These are phyloP conservation scores for Amphiprion ocellaris DNA, from an alignment of 2,113 vertebrate species.

Conservation along the genomic window DNA sequence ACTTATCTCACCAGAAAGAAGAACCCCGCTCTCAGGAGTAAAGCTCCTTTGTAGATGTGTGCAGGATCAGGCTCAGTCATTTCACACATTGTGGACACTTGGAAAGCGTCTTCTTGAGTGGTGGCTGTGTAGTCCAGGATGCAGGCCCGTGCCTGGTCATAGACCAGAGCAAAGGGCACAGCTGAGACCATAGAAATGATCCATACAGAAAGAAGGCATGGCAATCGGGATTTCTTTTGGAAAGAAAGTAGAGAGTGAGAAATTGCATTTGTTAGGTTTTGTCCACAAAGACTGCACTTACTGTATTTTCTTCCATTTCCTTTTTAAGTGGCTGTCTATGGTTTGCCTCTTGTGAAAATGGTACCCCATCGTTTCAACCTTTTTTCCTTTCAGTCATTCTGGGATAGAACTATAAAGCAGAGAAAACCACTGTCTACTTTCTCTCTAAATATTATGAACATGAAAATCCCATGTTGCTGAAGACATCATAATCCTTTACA, in stretches of 20 bases:
- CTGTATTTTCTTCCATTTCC: neutral
- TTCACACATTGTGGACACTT: constrained; percentile 85
- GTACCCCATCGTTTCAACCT: too few relatives aligned
- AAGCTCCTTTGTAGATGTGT: constrained; percentile 80
- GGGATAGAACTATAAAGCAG: too few relatives aligned
- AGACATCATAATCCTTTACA: too few relatives aligned
- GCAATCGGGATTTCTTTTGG: constrained; percentile 74
- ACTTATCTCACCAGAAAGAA: constrained; percentile 78
- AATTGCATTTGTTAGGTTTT: constrained; percentile 1
- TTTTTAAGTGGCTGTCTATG: neutral
- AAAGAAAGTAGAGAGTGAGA: neutral
- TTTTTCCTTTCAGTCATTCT: too few relatives aligned
- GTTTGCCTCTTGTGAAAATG: too few relatives aligned
- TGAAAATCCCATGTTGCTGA: too few relatives aligned
- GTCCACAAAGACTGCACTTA: neutral
- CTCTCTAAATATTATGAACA: too few relatives aligned
- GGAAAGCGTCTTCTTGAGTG: constrained; percentile 74
- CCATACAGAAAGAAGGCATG: constrained; percentile 80
- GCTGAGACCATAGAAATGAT: constrained; percentile 78
- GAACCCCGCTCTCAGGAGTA: constrained; percentile 78
- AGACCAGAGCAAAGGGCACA: constrained; percentile 84
- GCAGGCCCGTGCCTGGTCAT: constrained; percentile 80
- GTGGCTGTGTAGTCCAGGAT: constrained; percentile 84
- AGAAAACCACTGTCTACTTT: neutral
- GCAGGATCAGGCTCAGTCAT: constrained; percentile 84